phyloP scores from a whole-genome alignment of 2,113 vertebrate genomes.

The Poecilia latipinna region DNA sequence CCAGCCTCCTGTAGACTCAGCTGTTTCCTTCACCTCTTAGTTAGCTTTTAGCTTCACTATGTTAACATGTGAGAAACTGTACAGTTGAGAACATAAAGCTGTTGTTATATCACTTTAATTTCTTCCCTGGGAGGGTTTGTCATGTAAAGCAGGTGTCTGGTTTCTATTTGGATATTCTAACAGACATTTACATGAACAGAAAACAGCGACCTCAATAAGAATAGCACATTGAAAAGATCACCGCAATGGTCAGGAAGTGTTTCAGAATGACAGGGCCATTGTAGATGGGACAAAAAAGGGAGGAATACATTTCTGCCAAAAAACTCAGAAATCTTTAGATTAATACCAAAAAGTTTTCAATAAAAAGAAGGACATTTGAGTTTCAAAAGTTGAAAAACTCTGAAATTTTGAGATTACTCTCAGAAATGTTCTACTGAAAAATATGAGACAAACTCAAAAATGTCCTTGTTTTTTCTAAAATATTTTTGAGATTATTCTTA shows the following conservation, averaged over 20 bases:
- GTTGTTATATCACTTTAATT: background rate
- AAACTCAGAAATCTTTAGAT: no score
- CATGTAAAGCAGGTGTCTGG: slow-evolving; percentile 25
- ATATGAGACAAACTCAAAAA: no score
- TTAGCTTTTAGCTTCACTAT: background rate
- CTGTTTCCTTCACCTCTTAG: background rate
- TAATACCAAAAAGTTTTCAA: no score
- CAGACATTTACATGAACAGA: slow-evolving; percentile 44
- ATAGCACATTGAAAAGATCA: background rate
- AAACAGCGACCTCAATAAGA: background rate
- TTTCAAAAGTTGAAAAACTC: no score
- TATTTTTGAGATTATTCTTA: no score
- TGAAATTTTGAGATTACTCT: no score
- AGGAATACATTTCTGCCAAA: no score
- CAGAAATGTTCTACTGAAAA: no score
- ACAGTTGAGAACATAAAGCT: background rate
- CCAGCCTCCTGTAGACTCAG: background rate
- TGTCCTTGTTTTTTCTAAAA: no score
- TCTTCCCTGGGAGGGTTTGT: background rate
- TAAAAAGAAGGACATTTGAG: no score
- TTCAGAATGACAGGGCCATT: background rate
- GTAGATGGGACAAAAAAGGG: no score
- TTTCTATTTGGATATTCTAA: slow-evolving; percentile 29
- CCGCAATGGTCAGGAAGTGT: background rate
- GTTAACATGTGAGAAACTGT: background rate